Evolutionary conservation across 2,888 invertebrate genomes (phyloP), one percentile per base, ranked within the genome.

Genomic region (Drosophila buzzatii): DNA sequence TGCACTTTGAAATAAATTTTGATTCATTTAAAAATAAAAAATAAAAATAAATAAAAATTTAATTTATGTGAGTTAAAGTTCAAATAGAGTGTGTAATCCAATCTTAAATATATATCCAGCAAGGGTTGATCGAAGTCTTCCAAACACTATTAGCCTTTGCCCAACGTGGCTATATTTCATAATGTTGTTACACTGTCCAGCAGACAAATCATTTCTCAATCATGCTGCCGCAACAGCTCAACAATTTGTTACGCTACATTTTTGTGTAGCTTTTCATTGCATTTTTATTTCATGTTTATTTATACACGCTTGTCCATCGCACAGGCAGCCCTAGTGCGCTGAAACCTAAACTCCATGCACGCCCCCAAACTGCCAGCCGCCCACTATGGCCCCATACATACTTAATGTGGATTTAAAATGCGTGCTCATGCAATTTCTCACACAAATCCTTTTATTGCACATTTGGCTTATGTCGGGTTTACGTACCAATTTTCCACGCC

Each of bases 401-500:
- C 85, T 85, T 85, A 90, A 85, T 89, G 85, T 72, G 79, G 90
- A 89, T 86, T 90, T 86, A 89, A 86, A 90, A 89, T 90, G 87
- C 90, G 84, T 86, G 85, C 82, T 90, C 90, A 79, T 84, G 89
- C 86, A 89, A 86, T 86, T 86, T 86, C 87, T 86, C 89, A 90
- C 90, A 84, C 87, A 86, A 86, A 86, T 90, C 90, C 90, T 86
- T 86, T 86, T 90, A 86, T 90, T 86, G 87, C 86, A 86, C 90
- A 86, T 77, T 86, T 89, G 87, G 90, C 90, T 90, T 90, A 90
- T 85, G 86, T 76, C 69, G 81, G 73, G 76, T 84, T 86, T 85
- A 86, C 81, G 89, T 80, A 89, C 78, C 89, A 82, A 90, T 85
- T 89, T 89, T 71, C 68, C 67, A 66, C 81, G 78, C 78, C 49